These are phyloP conservation scores for Watsonalla binaria DNA, from an alignment of 2,888 invertebrate species.

Conservation along the genomic window DNA sequence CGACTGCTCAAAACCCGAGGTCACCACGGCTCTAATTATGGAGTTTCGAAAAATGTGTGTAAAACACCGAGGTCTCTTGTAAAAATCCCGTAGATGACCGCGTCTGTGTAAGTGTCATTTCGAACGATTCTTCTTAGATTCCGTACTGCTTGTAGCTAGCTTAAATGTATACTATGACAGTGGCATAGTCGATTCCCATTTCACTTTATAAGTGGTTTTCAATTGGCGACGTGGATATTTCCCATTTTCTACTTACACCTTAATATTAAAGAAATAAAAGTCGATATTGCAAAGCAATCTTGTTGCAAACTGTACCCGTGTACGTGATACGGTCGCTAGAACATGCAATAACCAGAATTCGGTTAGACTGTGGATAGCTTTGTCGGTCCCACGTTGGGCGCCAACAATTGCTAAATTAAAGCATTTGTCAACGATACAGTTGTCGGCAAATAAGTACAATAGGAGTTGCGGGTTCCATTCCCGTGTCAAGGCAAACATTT, in stretches of 20 bases:
- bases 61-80: too few species aligned
- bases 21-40: too few species aligned
- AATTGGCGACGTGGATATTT: neutral
- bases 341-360: slow-evolving; percentile 4
- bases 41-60: too few species aligned
- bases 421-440: neutral
- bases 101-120: too few species aligned
- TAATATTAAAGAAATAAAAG: neutral
- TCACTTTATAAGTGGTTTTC: neutral
- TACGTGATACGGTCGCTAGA: neutral
- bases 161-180: too few species aligned
- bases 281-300: neutral
- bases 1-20: too few species aligned
- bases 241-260: neutral
- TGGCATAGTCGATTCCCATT: neutral
- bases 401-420: slow-evolving; percentile 4
- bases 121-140: too few species aligned
- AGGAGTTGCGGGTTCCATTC: too few species aligned
- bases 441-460: too few species aligned
- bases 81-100: too few species aligned
- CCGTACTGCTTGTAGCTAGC: too few species aligned
- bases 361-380: neutral
- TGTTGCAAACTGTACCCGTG: neutral
- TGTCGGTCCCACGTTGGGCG: slow-evolving; percentile 8
- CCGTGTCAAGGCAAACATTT: too few species aligned